Percentiles rank a stretch among this genome's conserved stretches.
These are phyloP conservation scores for Camarhynchus parvulus DNA, from an alignment of 2,113 vertebrate species.

Conservation along the genomic window DNA sequence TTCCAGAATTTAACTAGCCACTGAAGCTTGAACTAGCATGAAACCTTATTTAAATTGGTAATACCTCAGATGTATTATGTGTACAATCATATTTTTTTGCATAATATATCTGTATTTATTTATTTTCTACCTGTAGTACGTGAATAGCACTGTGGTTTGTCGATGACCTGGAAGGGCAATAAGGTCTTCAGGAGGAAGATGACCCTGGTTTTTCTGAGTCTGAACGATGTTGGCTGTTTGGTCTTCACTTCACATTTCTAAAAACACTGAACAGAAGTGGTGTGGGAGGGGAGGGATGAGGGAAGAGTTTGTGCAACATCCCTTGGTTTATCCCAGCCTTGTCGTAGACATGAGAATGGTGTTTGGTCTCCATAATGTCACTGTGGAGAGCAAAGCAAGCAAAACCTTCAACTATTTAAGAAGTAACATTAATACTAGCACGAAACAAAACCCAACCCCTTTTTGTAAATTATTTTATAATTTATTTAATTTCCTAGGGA, in stretches of 20 bases:
- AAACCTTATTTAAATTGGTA: slow-evolving; percentile 80
- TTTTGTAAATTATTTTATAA: slow-evolving; percentile 75
- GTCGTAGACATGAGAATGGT: not conserved
- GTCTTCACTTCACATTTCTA: not conserved
- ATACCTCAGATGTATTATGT: slow-evolving; percentile 82
- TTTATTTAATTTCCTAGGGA: slow-evolving; percentile 79
- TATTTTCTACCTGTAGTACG: slow-evolving; percentile 80
- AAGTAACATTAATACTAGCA: not conserved
- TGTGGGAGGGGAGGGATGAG: not conserved
- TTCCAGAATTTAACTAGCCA: slow-evolving; percentile 65
- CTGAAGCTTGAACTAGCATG: slow-evolving; percentile 73
- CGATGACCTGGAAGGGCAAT: slow-evolving; percentile 67
- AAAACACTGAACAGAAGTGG: not conserved
- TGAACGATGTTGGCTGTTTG: not conserved
- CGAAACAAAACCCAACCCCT: not conserved
- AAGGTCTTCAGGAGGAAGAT: slow-evolving; percentile 15
- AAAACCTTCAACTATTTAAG: not conserved
- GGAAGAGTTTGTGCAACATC: not conserved
- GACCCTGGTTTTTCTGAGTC: not conserved
- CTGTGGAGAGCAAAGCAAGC: not conserved
- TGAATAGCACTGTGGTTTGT: slow-evolving; percentile 78
- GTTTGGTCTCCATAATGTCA: not conserved
- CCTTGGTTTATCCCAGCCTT: not conserved
- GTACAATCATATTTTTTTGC: slow-evolving; percentile 80
- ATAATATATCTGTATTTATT: slow-evolving; percentile 89